These are phyloP conservation scores for Gobio occitaniae DNA, from an alignment of 2,797 vertebrate genomes.

Conservation along the genomic window DNA sequence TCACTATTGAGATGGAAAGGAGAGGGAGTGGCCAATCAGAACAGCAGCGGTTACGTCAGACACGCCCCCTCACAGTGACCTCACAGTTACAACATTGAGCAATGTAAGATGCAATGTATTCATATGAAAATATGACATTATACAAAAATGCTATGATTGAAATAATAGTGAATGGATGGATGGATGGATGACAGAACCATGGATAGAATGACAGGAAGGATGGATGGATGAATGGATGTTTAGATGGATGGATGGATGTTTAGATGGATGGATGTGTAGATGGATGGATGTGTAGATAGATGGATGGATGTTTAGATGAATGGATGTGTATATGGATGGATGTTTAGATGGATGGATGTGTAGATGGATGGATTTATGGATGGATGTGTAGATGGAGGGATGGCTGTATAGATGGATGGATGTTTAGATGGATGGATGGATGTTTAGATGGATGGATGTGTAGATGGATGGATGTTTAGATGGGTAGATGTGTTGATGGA, in stretches of 20 bases:
- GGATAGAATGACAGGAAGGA: no score
- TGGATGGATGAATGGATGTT: neutral
- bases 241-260: no score
- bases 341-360: no score
- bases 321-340: no score
- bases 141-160: neutral
- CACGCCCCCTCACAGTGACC: neutral
- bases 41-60: constrained; percentile 43
- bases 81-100: neutral
- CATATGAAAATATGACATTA: neutral
- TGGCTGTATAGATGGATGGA: neutral
- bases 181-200: no score
- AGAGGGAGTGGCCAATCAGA: constrained; percentile 37
- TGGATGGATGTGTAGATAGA: no score
- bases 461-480: no score
- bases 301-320: no score
- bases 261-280: no score
- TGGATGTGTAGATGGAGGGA: neutral
- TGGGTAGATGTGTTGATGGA: no score
- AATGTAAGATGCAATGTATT: neutral
- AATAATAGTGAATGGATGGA: no score
- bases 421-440: neutral
- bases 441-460: neutral
- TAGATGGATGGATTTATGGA: no score
- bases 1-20: constrained; percentile 27